Conservation (phyloP, 2,888 invertebrate species). For the Octonoba sinensis region DNA sequence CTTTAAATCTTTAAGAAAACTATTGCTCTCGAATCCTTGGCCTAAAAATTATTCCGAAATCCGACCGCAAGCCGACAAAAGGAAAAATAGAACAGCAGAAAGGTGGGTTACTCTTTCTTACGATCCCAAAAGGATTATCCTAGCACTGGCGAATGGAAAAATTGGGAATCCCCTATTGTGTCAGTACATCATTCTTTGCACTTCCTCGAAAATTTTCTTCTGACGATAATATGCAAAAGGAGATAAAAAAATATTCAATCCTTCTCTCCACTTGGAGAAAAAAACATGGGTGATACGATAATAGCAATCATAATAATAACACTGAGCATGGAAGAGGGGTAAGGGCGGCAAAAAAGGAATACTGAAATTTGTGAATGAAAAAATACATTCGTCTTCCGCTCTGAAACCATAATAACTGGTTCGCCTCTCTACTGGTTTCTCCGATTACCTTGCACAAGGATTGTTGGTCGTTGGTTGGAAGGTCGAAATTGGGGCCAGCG, state of each 20-base stretch:
- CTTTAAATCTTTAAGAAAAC: too few species aligned
- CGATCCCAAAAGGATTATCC: slow-evolving; percentile 48
- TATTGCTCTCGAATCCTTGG: slow-evolving; percentile 45
- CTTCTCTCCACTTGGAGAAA: slow-evolving; percentile 12
- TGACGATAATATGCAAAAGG: slow-evolving; percentile 34
- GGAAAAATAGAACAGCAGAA: slow-evolving; percentile 21
- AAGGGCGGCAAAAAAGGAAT: slow-evolving; percentile 22
- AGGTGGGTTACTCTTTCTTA: neutral
- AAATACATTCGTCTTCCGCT: slow-evolving; percentile 38
- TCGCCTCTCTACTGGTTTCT: slow-evolving; percentile 39
- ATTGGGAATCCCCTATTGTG: slow-evolving; percentile 23
- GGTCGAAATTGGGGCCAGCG: slow-evolving; percentile 25
- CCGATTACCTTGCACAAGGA: slow-evolving; percentile 27
- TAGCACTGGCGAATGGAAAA: slow-evolving; percentile 3
- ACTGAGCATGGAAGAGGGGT: too few species aligned
- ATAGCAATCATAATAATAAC: slow-evolving; percentile 17
- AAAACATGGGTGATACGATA: slow-evolving; percentile 31
- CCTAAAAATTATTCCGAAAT: slow-evolving; percentile 60
- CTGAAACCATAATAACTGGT: slow-evolving; percentile 37
- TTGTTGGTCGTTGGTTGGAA: neutral
- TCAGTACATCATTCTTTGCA: slow-evolving; percentile 24
- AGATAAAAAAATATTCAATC: slow-evolving; percentile 13
- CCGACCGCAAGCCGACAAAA: slow-evolving; percentile 35
- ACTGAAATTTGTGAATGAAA: slow-evolving; percentile 26
- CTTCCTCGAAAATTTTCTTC: slow-evolving; percentile 48